Base-by-base conservation (phyloP, 2,113 vertebrate species). In the Rhipidura dahli region DNA sequence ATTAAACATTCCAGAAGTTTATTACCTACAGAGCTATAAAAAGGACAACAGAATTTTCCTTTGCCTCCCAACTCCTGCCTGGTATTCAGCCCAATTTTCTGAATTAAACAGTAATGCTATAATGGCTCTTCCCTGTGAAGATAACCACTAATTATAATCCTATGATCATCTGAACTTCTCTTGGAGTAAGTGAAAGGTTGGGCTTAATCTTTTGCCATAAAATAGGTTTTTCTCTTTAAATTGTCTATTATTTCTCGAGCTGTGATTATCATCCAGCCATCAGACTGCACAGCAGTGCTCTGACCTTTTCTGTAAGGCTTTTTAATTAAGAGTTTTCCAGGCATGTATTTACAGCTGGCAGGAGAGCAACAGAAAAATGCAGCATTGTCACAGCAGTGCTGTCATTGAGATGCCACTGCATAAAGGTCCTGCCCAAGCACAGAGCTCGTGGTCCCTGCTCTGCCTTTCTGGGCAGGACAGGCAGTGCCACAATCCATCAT, bases 401-500 rank as follows among this genome's bases (percentile, higher is more conserved):
- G 4, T 9, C 13, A 39, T 37, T 30, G 21, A 53, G 61, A 27
- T 24, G 39, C 3, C 69, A 21, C 50, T 12, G 60, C 40, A 17
- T 12, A 4, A 33, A 56, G 28, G 5, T 23, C 26, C 54, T 35
- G 45, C 6, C 26, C 23, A 7, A 37, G 75, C 28, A 53, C 44
- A 56, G 39, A 11, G 4, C 16, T 47, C 47, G 2, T 2, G 6
- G 50, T 3, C 24, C 42, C 21, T 2, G 6, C 3, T 50, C 11
- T 18, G 26, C 8, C 47, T 42, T 18, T 11, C 39, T 14, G n/a
- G 10, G 69, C 16, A 77, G 44, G 24, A 7, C 33, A 31, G 12
- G 18, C 1, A 20, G 5, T 2, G 13, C 44, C 21, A 4, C 3
- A 47, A 75, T 17, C 2, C 15, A 61, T 14, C 3, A 3, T 4